phyloP scores from a whole-genome alignment of 2,888 invertebrate species.

The Aelia acuminata region DNA sequence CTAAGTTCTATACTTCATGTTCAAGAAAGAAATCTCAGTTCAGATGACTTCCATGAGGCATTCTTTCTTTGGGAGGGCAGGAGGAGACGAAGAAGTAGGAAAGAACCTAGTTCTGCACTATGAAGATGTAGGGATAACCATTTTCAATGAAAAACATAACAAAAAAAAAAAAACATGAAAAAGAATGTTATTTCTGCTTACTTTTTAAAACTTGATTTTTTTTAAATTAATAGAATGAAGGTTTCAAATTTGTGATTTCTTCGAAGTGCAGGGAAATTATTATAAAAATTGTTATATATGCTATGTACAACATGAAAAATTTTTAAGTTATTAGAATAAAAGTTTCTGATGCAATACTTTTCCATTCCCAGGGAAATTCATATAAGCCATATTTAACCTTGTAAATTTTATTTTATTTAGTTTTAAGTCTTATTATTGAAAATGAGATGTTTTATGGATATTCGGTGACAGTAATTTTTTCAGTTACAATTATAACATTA shows the following conservation, averaged over 20 bases:
- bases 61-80: constrained; percentile 72
- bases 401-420: not conserved
- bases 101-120: constrained; percentile 55
- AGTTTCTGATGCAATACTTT: not conserved
- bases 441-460: not conserved
- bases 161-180: not conserved
- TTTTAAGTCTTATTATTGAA: not conserved
- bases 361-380: not conserved
- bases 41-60: constrained; percentile 75
- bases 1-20: constrained; percentile 74
- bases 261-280: no score
- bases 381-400: not conserved
- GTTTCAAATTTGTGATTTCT: no score
- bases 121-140: not conserved
- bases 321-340: not conserved
- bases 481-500: not conserved
- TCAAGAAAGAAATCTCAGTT: constrained; percentile 73
- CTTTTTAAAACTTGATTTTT: no score
- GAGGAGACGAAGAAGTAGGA: constrained; percentile 68
- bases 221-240: no score
- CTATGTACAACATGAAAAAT: not conserved
- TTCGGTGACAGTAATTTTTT: not conserved
- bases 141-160: not conserved
- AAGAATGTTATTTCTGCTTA: no score
- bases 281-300: not conserved